Conservation (phyloP, 2,797 vertebrate species). For the Botia almorhae region DNA sequence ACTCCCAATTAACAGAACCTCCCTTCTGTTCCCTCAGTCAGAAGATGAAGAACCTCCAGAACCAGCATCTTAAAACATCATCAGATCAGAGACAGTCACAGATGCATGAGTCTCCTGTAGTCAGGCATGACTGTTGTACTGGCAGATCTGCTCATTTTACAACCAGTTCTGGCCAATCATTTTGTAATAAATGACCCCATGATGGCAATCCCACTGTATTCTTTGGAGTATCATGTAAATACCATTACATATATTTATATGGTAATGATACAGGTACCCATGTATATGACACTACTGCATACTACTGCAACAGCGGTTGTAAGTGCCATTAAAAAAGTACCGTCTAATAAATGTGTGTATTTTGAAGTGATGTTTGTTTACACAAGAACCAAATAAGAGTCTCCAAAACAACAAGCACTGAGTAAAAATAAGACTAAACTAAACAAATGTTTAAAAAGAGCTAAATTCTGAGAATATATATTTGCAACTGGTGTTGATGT, state of each 20-base stretch:
- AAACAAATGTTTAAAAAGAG: neutral
- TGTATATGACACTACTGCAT: too few relatives aligned
- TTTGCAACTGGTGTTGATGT: neutral
- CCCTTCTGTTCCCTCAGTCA: neutral
- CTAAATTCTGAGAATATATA: neutral
- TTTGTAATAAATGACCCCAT: too few relatives aligned
- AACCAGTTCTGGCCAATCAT: neutral
- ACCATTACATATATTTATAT: too few relatives aligned
- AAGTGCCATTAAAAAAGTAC: too few relatives aligned
- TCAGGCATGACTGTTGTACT: neutral
- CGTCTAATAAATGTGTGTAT: too few relatives aligned
- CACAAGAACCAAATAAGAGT: neutral
- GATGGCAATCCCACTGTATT: too few relatives aligned
- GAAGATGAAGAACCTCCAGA: constrained; percentile 7
- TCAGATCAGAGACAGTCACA: neutral
- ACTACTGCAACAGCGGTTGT: too few relatives aligned
- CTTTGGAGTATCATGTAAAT: too few relatives aligned
- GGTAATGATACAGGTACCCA: too few relatives aligned
- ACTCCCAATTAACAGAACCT: neutral
- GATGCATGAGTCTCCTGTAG: neutral
- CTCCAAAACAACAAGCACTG: neutral
- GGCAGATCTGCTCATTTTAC: neutral
- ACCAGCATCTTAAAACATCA: constrained; percentile 22
- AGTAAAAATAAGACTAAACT: neutral
- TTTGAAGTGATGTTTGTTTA: too few relatives aligned